Evolutionary conservation across 2,797 vertebrate genomes (phyloP).

Genomic region (Gouania willdenowi): DNA sequence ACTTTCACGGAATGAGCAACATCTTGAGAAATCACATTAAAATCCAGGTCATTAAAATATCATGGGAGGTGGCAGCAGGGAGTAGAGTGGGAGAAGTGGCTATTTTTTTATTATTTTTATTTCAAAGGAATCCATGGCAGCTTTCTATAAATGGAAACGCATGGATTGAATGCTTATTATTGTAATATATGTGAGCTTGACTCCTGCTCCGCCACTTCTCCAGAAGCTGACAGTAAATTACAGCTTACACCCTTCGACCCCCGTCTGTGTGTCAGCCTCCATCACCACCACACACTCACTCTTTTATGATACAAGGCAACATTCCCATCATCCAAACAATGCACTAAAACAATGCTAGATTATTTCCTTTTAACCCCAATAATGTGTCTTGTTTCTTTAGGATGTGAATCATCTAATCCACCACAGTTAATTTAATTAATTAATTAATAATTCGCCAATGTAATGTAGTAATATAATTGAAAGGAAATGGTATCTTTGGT

Average conservation of each 20-base stretch:
- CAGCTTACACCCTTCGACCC: slow-evolving; percentile 25
- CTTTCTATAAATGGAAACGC: slow-evolving; percentile 49
- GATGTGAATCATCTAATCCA: too few species aligned
- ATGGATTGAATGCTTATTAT: slow-evolving; percentile 62
- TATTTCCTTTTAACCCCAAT: too few species aligned
- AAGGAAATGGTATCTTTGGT: too few species aligned
- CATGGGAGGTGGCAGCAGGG: slow-evolving; percentile 2
- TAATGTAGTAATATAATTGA: too few species aligned
- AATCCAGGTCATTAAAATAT: slow-evolving; percentile 16
- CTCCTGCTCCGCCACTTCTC: slow-evolving; percentile 19
- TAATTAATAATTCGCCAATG: too few species aligned
- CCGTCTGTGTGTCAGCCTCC: neutral
- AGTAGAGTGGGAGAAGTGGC: slow-evolving; percentile 1
- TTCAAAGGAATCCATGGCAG: slow-evolving; percentile 16
- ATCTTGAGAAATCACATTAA: slow-evolving; percentile 36
- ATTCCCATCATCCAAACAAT: slow-evolving; percentile 8
- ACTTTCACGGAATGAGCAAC: slow-evolving; percentile 39
- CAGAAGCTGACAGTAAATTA: slow-evolving; percentile 54
- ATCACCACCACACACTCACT: slow-evolving; percentile 1
- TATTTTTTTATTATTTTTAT: neutral
- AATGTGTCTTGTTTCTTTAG: too few species aligned
- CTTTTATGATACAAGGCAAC: slow-evolving; percentile 17
- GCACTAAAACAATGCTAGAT: too few species aligned
- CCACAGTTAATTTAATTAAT: too few species aligned
- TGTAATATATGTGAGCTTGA: slow-evolving; percentile 59